Evolutionary conservation across 1,140 invertebrate genomes (phyloP), one percentile per base, ranked within the genome.

Genomic region (silkworm (Bombyx mori)): DNA sequence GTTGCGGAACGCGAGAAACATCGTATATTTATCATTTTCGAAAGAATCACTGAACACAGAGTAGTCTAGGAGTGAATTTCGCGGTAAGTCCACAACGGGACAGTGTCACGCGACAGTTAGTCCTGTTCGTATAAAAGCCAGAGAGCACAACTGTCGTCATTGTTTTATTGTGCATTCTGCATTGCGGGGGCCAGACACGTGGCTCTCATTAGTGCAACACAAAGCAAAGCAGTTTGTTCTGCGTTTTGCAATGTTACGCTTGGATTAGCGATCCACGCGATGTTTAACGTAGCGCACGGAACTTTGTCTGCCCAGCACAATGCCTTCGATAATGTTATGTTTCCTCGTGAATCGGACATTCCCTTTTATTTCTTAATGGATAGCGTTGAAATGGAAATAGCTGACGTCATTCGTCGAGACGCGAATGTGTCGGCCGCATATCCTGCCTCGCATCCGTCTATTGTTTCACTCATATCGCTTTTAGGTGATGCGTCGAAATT

Each of bases 81-180:
- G 67, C 64, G 75, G 71, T 67, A 65, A 63, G 60, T 65, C 64
- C 62, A 60, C 72, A 75, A 76, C 75, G 71, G 72, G 62, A 62
- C 56, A 52, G 52, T 77, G 74, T 81, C 76, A 83, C 75, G 83
- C 79, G 79, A 86, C 71, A 73, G 72, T 77, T 78, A 69, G 71
- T 84, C 80, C 75, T 81, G 69, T 58, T 75, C 70, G 75, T 78
- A 82, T 85, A 82, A 35, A 79, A 79, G 79, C 64, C 69, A 60
- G 68, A 76, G 70, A 74, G 74, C 69, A 81, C 71, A 75, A 82
- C 71, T 75, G 75, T 69, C 62, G 65, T 69, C 66, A 83, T 86
- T 84, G 80, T 85, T 80, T 85, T 84, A 82, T 85, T 83, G 80
- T 85, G 80, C 77, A 79, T 75, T 69, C 83, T 87, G 83, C 83